Evolutionary conservation across 2,113 vertebrate genomes (phyloP).

Genomic region (Microcebus griseorufus): DNA sequence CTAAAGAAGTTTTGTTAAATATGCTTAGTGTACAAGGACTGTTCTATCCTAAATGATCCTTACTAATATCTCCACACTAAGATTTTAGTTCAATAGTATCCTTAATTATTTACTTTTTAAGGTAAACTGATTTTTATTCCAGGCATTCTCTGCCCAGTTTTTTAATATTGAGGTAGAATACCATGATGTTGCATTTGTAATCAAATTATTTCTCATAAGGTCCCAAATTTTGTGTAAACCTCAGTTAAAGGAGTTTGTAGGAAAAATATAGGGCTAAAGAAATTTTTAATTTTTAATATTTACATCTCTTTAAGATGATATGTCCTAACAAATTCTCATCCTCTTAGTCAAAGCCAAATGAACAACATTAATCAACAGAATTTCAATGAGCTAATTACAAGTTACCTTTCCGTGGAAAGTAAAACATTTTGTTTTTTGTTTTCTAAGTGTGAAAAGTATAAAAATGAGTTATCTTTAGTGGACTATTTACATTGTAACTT

Average conservation of each 20-base stretch:
- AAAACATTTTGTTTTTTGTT: not conserved
- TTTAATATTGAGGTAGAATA: not conserved
- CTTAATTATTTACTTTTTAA: not conserved
- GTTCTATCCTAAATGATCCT: not conserved
- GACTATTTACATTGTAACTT: not conserved
- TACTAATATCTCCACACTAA: not conserved
- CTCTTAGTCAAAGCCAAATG: not conserved
- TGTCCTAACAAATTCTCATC: not conserved
- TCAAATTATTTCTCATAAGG: not conserved
- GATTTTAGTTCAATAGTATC: not conserved
- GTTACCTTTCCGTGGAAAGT: not conserved
- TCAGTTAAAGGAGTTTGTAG: not conserved
- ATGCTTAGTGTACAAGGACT: not conserved
- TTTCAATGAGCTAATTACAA: not conserved
- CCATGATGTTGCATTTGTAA: not conserved
- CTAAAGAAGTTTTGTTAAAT: not conserved
- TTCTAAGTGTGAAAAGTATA: not conserved
- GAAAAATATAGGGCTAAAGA: not conserved
- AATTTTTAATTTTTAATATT: not conserved
- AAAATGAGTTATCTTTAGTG: not conserved
- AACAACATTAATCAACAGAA: not conserved
- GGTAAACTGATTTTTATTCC: not conserved
- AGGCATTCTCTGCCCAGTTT: not conserved
- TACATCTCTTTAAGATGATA: not conserved
- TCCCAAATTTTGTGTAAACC: not conserved